Evolutionary conservation across 1,140 invertebrate genomes (phyloP), one percentile per base, ranked within the genome.

Genomic region (Drosophila pachea): DNA sequence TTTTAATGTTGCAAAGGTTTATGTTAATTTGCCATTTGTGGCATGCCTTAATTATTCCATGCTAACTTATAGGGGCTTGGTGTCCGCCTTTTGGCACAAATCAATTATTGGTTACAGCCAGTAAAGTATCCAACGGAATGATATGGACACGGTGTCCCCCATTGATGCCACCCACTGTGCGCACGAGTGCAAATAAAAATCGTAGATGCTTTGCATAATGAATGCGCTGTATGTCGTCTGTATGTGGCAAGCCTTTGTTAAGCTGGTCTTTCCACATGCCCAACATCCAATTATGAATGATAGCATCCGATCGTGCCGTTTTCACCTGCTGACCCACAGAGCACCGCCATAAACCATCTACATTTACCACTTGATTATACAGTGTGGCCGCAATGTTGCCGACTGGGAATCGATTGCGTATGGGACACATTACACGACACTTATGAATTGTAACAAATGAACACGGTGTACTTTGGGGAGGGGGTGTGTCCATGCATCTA

Each of bases 1-100:
- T 68, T 78, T 83, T 73, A 76, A 79, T 78, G 78, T 73, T 84
- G 76, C 78, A 84, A 83, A 84, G 59, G 76, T 78, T 84, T 83
- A 83, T 83, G 78, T 62, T 83, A 83, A 83, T 83, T 83, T 83
- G 79, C 78, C 81, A 76, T 83, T 79, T 73, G 38, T 54, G 78
- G 65, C 52, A 55, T 68, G 73, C 68, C 79, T 79, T 83, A 84
- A 83, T 84, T 79, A 83, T 76, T 59, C 58, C 58, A 55, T n/a
- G 63, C 45, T 45, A 40, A 32, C 47, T 59, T 50, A 47, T 33
- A 40, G 58, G 61, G 60, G 52, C 49, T 53, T 36, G 62, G 38
- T 52, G 69, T 77, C 74, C 68, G 74, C 50, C 58, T 63, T 78
- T 79, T 84, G 78, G 73, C 79, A 76, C 79, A 76, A 84, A 83